Evolutionary conservation across 2,113 vertebrate species (phyloP).

Genomic region (Syrrhaptes paradoxus): DNA sequence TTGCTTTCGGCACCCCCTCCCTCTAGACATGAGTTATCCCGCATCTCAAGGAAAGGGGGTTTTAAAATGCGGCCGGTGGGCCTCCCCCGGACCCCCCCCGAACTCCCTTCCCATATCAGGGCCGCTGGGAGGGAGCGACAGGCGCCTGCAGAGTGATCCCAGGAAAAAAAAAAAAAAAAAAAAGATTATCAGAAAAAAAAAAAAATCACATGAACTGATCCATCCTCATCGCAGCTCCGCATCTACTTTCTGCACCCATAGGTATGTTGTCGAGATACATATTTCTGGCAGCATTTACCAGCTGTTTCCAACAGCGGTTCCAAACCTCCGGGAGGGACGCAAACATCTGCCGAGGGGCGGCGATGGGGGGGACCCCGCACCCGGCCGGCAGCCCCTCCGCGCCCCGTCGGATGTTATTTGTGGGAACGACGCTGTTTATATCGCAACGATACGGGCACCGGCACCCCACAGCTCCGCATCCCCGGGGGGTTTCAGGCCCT

Average conservation of each 20-base stretch:
- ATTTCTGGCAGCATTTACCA: slow-evolving; percentile 60
- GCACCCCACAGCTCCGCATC: background rate
- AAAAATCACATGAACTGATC: background rate
- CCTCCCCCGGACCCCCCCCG: too few species aligned
- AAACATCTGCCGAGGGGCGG: slow-evolving; percentile 77
- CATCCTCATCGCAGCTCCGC: background rate
- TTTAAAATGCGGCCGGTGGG: background rate
- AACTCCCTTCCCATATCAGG: background rate
- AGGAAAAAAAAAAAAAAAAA: too few species aligned
- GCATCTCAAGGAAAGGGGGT: fast-evolving
- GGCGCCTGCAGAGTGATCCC: background rate
- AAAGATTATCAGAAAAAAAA: background rate
- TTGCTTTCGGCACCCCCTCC: background rate
- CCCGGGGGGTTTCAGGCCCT: fast-evolving
- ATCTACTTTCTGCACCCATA: slow-evolving; percentile 14
- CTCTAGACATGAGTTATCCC: background rate
- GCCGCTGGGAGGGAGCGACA: background rate
- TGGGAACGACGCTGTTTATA: background rate
- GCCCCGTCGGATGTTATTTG: background rate
- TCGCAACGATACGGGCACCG: background rate
- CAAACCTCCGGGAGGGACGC: slow-evolving; percentile 59
- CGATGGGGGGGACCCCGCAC: background rate
- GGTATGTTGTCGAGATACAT: slow-evolving; percentile 34
- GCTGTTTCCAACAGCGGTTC: slow-evolving; percentile 79
- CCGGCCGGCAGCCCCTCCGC: background rate